These are phyloP conservation scores for Ophonus ardosiacus DNA, from an alignment of 2,888 invertebrate genomes.

Conservation along the genomic window DNA sequence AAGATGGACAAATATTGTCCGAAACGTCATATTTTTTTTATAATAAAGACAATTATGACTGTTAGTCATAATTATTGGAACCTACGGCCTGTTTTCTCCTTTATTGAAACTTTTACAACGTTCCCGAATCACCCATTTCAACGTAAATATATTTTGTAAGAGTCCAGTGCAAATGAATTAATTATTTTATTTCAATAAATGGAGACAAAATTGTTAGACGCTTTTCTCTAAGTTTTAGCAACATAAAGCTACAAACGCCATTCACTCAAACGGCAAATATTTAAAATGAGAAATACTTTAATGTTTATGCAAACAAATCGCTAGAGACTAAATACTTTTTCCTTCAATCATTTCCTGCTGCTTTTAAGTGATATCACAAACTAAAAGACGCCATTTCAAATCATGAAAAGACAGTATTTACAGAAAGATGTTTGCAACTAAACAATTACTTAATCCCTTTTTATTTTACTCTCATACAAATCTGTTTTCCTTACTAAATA, in stretches of 20 bases:
- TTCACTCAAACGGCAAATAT: neutral
- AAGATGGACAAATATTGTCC: too few relatives aligned
- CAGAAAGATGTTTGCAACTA: too few relatives aligned
- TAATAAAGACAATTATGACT: too few relatives aligned
- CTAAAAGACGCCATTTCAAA: neutral
- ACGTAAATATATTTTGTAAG: neutral
- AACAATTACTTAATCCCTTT: too few relatives aligned
- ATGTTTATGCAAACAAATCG: slow-evolving; percentile 18
- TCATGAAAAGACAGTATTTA: neutral
- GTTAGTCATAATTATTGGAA: too few relatives aligned
- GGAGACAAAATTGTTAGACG: slow-evolving; percentile 38
- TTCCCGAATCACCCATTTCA: neutral
- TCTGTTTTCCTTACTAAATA: too few relatives aligned
- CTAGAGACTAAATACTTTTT: neutral
- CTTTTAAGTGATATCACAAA: neutral
- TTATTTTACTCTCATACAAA: too few relatives aligned
- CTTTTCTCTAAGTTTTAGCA: neutral
- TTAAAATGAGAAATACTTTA: slow-evolving; percentile 2
- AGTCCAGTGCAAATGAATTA: slow-evolving; percentile 55
- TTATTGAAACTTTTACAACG: too few relatives aligned
- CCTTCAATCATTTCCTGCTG: neutral
- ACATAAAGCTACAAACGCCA: neutral
- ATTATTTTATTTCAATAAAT: slow-evolving; percentile 54
- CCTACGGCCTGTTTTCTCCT: too few relatives aligned
- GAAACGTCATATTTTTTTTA: too few relatives aligned